Conservation (phyloP, 1,140 invertebrate genomes). For the Lucilia cuprina region DNA sequence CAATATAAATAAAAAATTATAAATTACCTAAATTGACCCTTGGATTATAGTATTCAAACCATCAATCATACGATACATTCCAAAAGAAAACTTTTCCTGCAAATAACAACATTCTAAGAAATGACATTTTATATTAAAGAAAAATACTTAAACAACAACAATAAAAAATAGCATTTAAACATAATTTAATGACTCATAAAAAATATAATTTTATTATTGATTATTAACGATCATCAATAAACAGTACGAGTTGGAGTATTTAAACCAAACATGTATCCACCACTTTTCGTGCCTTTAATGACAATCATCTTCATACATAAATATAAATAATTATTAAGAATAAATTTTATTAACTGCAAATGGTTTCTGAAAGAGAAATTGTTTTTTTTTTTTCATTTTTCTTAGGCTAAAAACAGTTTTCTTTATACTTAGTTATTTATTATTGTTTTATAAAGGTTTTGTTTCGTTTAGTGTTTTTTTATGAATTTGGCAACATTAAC, state of each 20-base stretch:
- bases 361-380: conserved; percentile 31
- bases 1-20: no score
- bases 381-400: background rate
- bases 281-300: no score
- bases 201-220: conserved; percentile 15
- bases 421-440: background rate
- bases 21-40: no score
- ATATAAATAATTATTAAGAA: conserved; percentile 19
- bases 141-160: no score
- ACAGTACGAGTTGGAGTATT: background rate
- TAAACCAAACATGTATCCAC: background rate
- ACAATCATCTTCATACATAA: background rate
- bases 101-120: no score
- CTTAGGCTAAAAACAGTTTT: background rate
- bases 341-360: background rate
- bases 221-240: conserved; percentile 4
- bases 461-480: background rate
- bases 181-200: conserved; percentile 27
- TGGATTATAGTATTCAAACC: no score
- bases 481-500: conserved; percentile 30
- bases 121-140: no score
- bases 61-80: no score
- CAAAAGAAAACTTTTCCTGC: no score
- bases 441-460: background rate
- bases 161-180: no score